Base-by-base conservation (phyloP, 2,797 vertebrate species). In the Betta splendens region DNA sequence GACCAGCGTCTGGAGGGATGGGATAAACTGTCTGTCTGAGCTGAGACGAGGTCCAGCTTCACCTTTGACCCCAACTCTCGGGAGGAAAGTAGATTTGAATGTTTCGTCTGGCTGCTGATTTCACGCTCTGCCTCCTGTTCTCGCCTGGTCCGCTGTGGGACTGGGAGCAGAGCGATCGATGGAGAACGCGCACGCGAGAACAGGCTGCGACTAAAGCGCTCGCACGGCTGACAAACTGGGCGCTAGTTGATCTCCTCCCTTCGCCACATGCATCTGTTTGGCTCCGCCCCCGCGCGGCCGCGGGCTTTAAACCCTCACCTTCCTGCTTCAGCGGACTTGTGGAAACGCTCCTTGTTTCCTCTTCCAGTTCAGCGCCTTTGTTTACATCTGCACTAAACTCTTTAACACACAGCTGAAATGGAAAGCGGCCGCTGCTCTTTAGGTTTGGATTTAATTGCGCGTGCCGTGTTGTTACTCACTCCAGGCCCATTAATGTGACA, bases 61-160 rank as follows among this genome's bases (percentile, higher is more conserved):
- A 71, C 47, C 57, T 72, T 63, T 74, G 57, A 64, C 60, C 58
- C 67, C 9, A 40, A 20, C 39, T 52, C 38, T 56, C 23, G 36
- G 22, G 17, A 43, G 29, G 50, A 39, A 20, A 57, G 50, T 46
- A 48, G 35, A 55, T 64, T 33, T 63, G 39, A 71, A 62, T 56
- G 42, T 50, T 54, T 32, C 37, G 38, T 7, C 5, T 2, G 31
- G 3, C 46, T 32, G 52, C 45, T 74, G 31, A 39, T 62, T 71
- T 50, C 36, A 2, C 23, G n/a, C n/a, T n/a, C n/a, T n/a, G 46
- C 29, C 52, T 11, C n/a, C n/a, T 6, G 21, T 36, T 38, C 23
- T n/a, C n/a, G n/a, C n/a, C n/a, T 16, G 29, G 22, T 50, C 31
- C 25, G 48, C 44, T 59, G 15, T 67, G 44, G 44, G 35, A 39